phyloP scores from a whole-genome alignment of 2,797 vertebrate genomes.

The Enteromius afrohamiltoni region DNA sequence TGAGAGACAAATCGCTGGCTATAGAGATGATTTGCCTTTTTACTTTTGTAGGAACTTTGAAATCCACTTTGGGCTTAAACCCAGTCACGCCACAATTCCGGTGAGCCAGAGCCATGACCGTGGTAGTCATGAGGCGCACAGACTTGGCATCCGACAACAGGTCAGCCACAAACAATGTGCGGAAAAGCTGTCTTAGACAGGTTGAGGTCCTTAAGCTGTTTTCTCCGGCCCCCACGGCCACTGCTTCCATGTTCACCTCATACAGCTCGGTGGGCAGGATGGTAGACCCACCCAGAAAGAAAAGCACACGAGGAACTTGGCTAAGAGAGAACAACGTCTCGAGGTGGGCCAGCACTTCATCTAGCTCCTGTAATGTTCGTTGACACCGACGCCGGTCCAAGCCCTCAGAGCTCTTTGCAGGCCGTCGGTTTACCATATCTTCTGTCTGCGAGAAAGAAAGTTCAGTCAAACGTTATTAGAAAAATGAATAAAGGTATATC shows the following conservation, averaged over 20 bases:
- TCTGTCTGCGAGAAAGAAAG: conserved; percentile 71
- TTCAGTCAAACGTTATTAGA: neutral
- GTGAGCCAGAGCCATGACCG: conserved; percentile 87
- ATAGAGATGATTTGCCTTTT: conserved; percentile 83
- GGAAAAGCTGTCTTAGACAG: conserved; percentile 90
- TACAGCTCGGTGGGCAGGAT: conserved; percentile 90
- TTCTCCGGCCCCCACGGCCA: conserved; percentile 74
- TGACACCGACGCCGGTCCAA: conserved; percentile 80
- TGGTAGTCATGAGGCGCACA: conserved; percentile 81
- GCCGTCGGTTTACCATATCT: conserved; percentile 71
- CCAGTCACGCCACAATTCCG: conserved; percentile 88
- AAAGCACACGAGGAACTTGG: conserved; percentile 87
- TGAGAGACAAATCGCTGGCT: conserved; percentile 73
- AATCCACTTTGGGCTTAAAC: conserved; percentile 93
- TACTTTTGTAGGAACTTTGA: conserved; percentile 84
- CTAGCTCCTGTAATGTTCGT: conserved; percentile 84
- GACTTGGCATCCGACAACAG: conserved; percentile 86
- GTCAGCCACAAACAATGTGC: conserved; percentile 88
- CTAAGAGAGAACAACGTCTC: conserved; percentile 90
- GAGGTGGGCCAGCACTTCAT: conserved; percentile 85
- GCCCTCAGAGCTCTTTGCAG: conserved; percentile 63
- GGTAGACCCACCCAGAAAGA: conserved; percentile 87
- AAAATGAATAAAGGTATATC: neutral
- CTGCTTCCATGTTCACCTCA: conserved; percentile 89
- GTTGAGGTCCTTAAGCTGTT: conserved; percentile 79